Percentiles rank a stretch among this genome's conserved stretches.
These are phyloP conservation scores for Papilio helenus DNA, from an alignment of 1,140 invertebrate genomes.

Conservation along the genomic window DNA sequence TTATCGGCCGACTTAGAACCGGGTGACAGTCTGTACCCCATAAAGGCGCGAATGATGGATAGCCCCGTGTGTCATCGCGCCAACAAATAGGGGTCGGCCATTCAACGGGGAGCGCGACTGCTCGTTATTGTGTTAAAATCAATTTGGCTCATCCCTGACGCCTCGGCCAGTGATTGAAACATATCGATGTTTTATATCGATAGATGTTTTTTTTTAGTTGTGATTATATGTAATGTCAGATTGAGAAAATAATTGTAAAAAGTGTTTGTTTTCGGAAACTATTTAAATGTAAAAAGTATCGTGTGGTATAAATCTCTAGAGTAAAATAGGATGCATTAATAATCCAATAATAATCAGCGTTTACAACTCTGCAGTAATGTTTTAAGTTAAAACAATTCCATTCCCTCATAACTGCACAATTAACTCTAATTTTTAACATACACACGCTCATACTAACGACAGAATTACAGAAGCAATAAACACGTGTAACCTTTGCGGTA, in stretches of 20 bases:
- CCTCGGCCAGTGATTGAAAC: constrained; percentile 48
- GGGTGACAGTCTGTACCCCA: constrained; percentile 41
- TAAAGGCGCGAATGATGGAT: constrained; percentile 68
- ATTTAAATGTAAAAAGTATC: no score
- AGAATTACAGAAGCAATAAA: neutral
- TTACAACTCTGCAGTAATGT: neutral
- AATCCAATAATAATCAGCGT: neutral
- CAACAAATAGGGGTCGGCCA: constrained; percentile 75
- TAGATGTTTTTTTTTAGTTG: constrained; percentile 1
- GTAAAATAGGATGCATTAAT: neutral
- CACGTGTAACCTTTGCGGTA: neutral
- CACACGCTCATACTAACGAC: neutral
- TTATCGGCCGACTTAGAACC: constrained; percentile 43
- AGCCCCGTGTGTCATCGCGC: constrained; percentile 62
- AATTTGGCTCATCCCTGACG: constrained; percentile 78
- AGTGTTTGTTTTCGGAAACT: no score
- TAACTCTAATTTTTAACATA: neutral
- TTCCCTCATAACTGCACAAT: neutral
- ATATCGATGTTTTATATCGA: constrained; percentile 43
- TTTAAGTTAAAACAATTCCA: neutral
- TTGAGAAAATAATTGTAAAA: no score
- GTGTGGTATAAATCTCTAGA: no score
- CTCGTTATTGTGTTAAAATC: constrained; percentile 81
- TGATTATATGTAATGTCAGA: no score
- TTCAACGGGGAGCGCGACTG: constrained; percentile 50